Base-by-base conservation (phyloP, 2,797 vertebrate genomes). In the Silurus aristotelis region DNA sequence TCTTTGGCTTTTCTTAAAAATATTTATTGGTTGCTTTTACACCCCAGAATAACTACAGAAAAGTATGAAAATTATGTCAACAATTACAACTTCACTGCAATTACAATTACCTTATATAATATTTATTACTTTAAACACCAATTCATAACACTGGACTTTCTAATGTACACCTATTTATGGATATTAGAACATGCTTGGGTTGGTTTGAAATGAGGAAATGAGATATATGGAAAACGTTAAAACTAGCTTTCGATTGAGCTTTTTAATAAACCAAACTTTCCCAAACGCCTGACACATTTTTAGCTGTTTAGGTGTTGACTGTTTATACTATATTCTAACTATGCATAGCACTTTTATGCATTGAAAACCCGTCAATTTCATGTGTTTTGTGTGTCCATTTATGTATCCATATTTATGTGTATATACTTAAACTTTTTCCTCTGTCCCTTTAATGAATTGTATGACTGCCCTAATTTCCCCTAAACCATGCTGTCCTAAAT, bases 261-360 rank as follows among this genome's bases (percentile, higher is more conserved):
- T 22, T 72, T 72, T 72, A 46, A 48, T 43, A 52, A 52, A 73
- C n/a, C 71, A 73, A 73, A 73, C n/a, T 52, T 52, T 48, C 71
- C 13, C 15, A 14, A 75, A 75, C 22, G 25, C n/a, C 4, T 72
- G 43, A 22, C 1, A 72, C 0, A 72, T 52, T 75, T 75, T 17
- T 55, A 3, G 55, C 25, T 55, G 43, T 58, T 15, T 58, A 20
- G 17, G 17, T 13, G 17, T 6, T 76, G 7, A 19, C 19, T 38
- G 9, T 20, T 20, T 31, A 19, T 10, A 12, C 58, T 1, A 10
- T 19, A 56, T 76, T 31, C 3, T 17, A 15, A 25, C 52, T 14
- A 31, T 19, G 8, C 48, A 76, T 76, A 48, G 5, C 2, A 56
- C n/a, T 73, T 25, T 73, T 15, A 25, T 73, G 19, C 71, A 52